Base-by-base conservation (phyloP, 2,888 invertebrate genomes). In the Petrophora chlorosata region DNA sequence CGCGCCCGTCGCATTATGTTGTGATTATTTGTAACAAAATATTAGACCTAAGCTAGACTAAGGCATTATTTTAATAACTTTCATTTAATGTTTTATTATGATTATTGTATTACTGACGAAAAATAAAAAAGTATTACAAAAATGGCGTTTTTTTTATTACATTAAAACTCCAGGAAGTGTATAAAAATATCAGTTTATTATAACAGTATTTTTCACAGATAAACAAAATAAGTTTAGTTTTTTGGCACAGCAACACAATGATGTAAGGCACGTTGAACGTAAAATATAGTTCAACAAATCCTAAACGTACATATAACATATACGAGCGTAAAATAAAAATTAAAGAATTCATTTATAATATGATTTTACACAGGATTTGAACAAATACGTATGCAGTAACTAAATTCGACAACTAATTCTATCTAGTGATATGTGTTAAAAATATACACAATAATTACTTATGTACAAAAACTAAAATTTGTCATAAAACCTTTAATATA, bases 1-100 rank as follows among this genome's bases (percentile, higher is more conserved):
- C 84, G 82, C 75, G 73, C 79, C 82, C 80, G 67, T 73, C 76
- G 73, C 65, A 73, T 63, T 61, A 35, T 60, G 77, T 66, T 82
- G 84, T 85, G 82, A 85, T 85, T 79, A 78, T 79, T 81, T 76
- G 70, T 78, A 81, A 81, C 78, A 81, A 82, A 76, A 65, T 65
- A 50, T 50, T 79, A 74, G 65, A 23, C 42, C 40, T 83, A 83
- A 81, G 76, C 16, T 82, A 68, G 5, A 9, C 13, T 82, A 79
- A 81, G 77, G 52, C 63, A 80, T 78, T 82, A 82, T 78, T 82
- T 82, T 81, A 82, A 76, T 81, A 78, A 61, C 56, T 63, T 79
- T 81, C 70, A 72, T 79, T 79, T 82, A 79, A 80, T 73, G 79
- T 81, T 81, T 74, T 79, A 80, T 78, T 72, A 78, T 68, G 78